A percentile compares a stretch with the other conserved stretches of the same genome.
Conservation (phyloP, 2,888 invertebrate genomes). For the Machimus atricapillus region DNA sequence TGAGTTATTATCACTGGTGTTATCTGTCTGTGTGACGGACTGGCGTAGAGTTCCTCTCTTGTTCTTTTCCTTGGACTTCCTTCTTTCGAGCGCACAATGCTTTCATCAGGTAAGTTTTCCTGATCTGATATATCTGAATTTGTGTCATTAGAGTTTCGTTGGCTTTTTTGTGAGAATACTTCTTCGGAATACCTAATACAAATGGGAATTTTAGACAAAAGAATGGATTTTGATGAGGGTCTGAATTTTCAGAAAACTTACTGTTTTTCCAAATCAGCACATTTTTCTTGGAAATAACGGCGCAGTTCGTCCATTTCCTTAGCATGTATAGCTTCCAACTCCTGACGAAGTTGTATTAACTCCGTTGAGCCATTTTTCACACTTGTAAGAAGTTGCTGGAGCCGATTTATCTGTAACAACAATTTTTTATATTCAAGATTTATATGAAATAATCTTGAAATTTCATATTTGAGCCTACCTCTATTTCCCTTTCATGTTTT, state of each 20-base stretch:
- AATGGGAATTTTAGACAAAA: not conserved
- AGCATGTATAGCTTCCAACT: slow-evolving; percentile 72
- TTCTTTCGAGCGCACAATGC: slow-evolving; percentile 51
- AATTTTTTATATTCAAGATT: not conserved
- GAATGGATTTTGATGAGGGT: too few species aligned
- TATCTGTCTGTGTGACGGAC: slow-evolving; percentile 61
- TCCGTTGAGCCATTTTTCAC: slow-evolving; percentile 68
- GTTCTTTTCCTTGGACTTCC: slow-evolving; percentile 56
- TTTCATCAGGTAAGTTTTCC: slow-evolving; percentile 57
- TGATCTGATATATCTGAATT: slow-evolving; percentile 58
- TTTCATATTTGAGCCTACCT: slow-evolving; percentile 58
- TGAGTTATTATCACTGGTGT: slow-evolving; percentile 53
- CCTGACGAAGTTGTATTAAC: slow-evolving; percentile 66
- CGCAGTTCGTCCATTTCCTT: slow-evolving; percentile 81
- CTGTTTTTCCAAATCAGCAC: slow-evolving; percentile 81
- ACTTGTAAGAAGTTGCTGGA: slow-evolving; percentile 66
- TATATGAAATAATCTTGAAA: not conserved
- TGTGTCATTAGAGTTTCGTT: slow-evolving; percentile 64
- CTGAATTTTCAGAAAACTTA: slow-evolving; percentile 56
- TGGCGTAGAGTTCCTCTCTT: slow-evolving; percentile 57
- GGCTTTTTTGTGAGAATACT: slow-evolving; percentile 72
- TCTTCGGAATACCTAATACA: slow-evolving; percentile 69
- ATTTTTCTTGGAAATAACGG: slow-evolving; percentile 81
- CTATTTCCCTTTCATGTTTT: slow-evolving; percentile 66
- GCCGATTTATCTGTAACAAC: slow-evolving; percentile 51